Conservation (phyloP, 2,888 invertebrate genomes). For the Fissipunctia ypsillon region DNA sequence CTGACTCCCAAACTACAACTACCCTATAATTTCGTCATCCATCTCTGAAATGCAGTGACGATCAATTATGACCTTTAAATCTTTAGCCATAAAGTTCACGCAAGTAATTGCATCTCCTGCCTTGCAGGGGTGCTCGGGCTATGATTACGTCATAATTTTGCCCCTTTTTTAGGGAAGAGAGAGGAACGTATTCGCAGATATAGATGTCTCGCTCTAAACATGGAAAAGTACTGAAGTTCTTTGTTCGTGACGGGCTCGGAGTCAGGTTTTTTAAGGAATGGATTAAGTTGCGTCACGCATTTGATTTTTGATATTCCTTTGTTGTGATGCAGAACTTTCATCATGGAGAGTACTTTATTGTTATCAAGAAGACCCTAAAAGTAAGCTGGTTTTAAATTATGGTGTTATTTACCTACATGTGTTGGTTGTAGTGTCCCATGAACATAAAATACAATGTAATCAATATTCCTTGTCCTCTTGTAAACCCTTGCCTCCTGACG, state of each 20-base stretch:
- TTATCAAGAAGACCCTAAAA: conserved; percentile 24
- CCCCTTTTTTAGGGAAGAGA: conserved; percentile 77
- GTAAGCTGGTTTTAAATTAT: conserved; percentile 23
- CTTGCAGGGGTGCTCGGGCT: conserved; percentile 76
- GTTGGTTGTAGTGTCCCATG: conserved; percentile 33
- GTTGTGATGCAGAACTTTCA: conserved; percentile 47
- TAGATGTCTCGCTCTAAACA: conserved; percentile 67
- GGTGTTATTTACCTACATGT: conserved; percentile 25
- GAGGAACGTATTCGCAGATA: conserved; percentile 51
- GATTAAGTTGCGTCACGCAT: conserved; percentile 65
- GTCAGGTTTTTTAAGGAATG: conserved; percentile 62
- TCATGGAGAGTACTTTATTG: conserved; percentile 27
- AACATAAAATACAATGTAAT: conserved; percentile 49
- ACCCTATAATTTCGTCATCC: conserved; percentile 76
- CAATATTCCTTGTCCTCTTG: conserved; percentile 43
- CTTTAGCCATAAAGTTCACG: conserved; percentile 52
- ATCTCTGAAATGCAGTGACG: conserved; percentile 57
- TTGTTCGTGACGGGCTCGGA: conserved; percentile 72
- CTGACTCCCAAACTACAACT: conserved; percentile 70
- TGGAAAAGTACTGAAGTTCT: conserved; percentile 74
- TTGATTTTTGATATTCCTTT: conserved; percentile 59
- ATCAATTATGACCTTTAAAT: conserved; percentile 65
- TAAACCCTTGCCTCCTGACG: neutral
- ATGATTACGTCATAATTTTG: conserved; percentile 85
- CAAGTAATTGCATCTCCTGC: conserved; percentile 64